A percentile compares a stretch with the other conserved stretches of the same genome.
Evolutionary conservation across 2,113 vertebrate species (phyloP).

Genomic region (Corynorhinus townsendii): DNA sequence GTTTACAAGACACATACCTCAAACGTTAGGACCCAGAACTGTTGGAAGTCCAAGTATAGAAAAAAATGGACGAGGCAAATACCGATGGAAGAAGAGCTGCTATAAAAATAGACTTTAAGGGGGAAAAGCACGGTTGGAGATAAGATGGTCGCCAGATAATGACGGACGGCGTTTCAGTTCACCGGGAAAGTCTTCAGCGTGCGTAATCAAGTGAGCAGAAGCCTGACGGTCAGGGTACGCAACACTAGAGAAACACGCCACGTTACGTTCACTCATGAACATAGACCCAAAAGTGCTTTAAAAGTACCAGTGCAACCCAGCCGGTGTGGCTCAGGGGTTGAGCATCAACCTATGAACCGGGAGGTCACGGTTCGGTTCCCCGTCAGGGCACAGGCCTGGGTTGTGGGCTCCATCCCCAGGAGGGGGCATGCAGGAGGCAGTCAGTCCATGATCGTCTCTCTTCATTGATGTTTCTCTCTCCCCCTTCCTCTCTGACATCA

Average conservation of each 20-base stretch:
- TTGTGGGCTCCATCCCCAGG: too few relatives aligned
- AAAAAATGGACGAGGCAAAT: not conserved
- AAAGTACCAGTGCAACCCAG: not conserved
- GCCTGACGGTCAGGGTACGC: not conserved
- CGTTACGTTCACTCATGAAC: not conserved
- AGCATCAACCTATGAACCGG: too few relatives aligned
- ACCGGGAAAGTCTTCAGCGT: accelerated
- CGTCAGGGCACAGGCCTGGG: too few relatives aligned
- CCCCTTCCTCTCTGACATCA: too few relatives aligned
- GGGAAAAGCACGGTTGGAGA: not conserved
- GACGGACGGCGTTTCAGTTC: not conserved
- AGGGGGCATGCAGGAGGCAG: too few relatives aligned
- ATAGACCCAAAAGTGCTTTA: not conserved
- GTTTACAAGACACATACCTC: not conserved
- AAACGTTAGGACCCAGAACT: not conserved
- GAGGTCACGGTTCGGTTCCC: too few relatives aligned
- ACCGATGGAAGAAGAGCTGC: not conserved
- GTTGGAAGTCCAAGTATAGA: not conserved
- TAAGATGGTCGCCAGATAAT: not conserved
- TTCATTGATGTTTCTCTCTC: too few relatives aligned
- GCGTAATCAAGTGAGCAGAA: too few relatives aligned
- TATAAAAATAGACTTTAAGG: not conserved
- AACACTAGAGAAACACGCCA: not conserved
- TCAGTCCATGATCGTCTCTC: not conserved
- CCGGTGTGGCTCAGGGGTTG: too few relatives aligned